Conservation (phyloP, 2,797 vertebrate genomes). For the Buphagus erythrorhynchus region DNA sequence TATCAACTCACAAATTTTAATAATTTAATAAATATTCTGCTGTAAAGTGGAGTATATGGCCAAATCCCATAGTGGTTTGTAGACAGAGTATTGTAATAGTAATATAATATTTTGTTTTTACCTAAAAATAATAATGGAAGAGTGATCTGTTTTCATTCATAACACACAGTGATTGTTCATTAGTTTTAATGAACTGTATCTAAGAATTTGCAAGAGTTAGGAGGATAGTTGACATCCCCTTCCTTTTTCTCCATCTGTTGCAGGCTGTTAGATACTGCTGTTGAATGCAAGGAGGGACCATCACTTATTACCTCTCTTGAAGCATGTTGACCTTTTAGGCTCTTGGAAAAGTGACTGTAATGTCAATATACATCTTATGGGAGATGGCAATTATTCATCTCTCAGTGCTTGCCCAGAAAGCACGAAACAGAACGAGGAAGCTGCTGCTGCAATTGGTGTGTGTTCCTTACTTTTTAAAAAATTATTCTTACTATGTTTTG, state of each 20-base stretch:
- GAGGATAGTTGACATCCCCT: background rate
- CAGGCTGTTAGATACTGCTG: background rate
- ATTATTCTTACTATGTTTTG: background rate
- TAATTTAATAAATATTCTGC: slow-evolving; percentile 76
- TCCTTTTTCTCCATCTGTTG: slow-evolving; percentile 1
- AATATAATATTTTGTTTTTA: slow-evolving; percentile 59
- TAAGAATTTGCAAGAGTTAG: slow-evolving; percentile 26
- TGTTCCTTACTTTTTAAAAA: background rate
- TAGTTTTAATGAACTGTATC: slow-evolving; percentile 68
- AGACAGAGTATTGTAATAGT: slow-evolving; percentile 25
- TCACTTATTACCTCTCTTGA: background rate
- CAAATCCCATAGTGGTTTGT: slow-evolving; percentile 56
- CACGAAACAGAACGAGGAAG: background rate
- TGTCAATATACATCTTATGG: background rate
- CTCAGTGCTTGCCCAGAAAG: background rate
- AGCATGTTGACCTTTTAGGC: background rate
- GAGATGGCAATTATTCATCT: background rate
- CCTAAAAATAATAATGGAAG: slow-evolving; percentile 34
- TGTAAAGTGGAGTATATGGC: slow-evolving; percentile 29
- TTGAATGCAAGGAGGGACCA: background rate
- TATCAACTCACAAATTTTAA: slow-evolving; percentile 75
- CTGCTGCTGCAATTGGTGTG: background rate
- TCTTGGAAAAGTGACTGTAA: background rate
- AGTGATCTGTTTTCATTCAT: slow-evolving; percentile 38
- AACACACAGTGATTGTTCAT: slow-evolving; percentile 19